phyloP scores from a whole-genome alignment of 2,888 invertebrate genomes.

The Clusia tigrina region DNA sequence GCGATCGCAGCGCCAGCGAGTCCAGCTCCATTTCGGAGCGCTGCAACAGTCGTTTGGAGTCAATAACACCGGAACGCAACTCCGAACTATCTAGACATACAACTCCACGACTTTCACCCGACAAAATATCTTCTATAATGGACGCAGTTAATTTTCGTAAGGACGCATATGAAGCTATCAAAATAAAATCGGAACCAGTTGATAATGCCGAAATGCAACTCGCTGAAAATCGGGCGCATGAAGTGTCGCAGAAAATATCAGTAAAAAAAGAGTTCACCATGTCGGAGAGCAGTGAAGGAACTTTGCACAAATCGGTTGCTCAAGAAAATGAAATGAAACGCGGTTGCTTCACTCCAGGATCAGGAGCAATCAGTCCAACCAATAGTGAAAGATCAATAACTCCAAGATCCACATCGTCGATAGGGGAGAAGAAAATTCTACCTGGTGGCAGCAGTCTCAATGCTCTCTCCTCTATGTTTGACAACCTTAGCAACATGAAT shows the following conservation, averaged over 20 bases:
- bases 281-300: too few species aligned
- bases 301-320: too few species aligned
- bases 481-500: slow-evolving; percentile 69
- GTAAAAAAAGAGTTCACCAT: slow-evolving; percentile 65
- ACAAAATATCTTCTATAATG: slow-evolving; percentile 45
- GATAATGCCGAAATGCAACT: slow-evolving; percentile 43
- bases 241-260: slow-evolving; percentile 53
- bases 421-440: slow-evolving; percentile 54
- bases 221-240: slow-evolving; percentile 27
- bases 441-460: slow-evolving; percentile 70
- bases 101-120: slow-evolving; percentile 68
- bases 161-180: slow-evolving; percentile 57
- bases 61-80: slow-evolving; percentile 77
- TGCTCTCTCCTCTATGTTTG: slow-evolving; percentile 89
- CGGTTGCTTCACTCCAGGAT: slow-evolving; percentile 27
- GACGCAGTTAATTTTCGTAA: slow-evolving; percentile 27
- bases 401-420: slow-evolving; percentile 69
- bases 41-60: slow-evolving; percentile 79
- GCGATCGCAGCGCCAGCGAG: slow-evolving; percentile 87
- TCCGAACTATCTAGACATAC: slow-evolving; percentile 57
- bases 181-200: slow-evolving; percentile 58
- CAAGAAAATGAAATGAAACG: neutral
- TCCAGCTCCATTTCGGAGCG: slow-evolving; percentile 87
- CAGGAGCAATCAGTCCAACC: slow-evolving; percentile 70
- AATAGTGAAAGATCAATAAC: slow-evolving; percentile 80